Percentiles rank a stretch among this genome's conserved stretches.
Conservation (phyloP, 2,888 invertebrate species). For the Agonum fuliginosum region DNA sequence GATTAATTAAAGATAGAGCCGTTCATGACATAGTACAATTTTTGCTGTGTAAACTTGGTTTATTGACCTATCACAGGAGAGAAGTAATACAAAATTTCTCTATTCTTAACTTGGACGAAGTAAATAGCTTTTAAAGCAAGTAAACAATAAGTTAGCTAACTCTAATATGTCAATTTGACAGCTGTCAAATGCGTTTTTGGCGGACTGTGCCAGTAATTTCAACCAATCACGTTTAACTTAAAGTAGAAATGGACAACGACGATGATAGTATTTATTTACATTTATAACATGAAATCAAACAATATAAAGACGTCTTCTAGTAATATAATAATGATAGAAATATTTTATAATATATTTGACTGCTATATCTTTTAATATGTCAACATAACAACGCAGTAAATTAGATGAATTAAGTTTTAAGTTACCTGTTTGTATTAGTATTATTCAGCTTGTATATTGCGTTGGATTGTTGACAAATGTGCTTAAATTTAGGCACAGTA, state of each 20-base stretch:
- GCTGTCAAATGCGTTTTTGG: no score
- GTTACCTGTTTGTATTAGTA: slow-evolving; percentile 49
- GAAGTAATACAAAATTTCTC: no score
- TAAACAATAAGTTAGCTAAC: no score
- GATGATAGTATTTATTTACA: not conserved
- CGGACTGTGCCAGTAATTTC: no score
- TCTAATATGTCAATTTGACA: no score
- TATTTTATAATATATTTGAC: slow-evolving; percentile 52
- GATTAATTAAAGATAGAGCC: no score
- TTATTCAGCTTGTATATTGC: not conserved
- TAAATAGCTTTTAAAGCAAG: no score
- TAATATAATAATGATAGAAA: slow-evolving; percentile 31
- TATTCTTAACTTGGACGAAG: no score
- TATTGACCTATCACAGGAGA: no score
- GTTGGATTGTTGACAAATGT: slow-evolving; percentile 24
- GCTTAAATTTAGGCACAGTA: slow-evolving; percentile 16
- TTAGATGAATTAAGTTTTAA: slow-evolving; percentile 1
- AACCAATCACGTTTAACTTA: no score
- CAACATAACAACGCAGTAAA: not conserved
- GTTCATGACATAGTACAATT: no score
- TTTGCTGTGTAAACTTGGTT: no score
- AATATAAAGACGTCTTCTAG: slow-evolving; percentile 38
- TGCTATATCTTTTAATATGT: slow-evolving; percentile 21
- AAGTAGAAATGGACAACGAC: slow-evolving; percentile 6
- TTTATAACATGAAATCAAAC: not conserved